Conservation (phyloP, 2,888 invertebrate species). For the Lissonota sp. region DNA sequence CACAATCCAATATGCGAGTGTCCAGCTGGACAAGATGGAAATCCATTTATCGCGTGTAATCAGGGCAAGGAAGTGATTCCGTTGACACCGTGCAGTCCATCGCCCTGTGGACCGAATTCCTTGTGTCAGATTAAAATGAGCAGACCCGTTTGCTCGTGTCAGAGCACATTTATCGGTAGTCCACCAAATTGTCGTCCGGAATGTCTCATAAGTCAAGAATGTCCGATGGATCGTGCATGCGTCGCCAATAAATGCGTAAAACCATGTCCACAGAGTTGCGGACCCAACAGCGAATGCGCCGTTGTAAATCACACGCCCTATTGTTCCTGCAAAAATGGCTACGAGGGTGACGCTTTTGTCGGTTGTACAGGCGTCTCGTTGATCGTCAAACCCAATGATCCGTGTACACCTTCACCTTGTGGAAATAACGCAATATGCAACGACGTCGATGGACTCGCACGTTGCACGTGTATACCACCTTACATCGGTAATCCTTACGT, state of each 20-base stretch:
- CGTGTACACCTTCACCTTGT: slow-evolving; percentile 92
- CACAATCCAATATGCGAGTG: slow-evolving; percentile 95
- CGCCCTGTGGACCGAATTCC: slow-evolving; percentile 91
- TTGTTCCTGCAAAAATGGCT: slow-evolving; percentile 91
- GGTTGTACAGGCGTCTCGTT: slow-evolving; percentile 88
- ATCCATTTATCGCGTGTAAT: slow-evolving; percentile 91
- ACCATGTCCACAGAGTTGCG: slow-evolving; percentile 92
- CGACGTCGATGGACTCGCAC: slow-evolving; percentile 88
- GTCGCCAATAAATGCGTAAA: slow-evolving; percentile 92
- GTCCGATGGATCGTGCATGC: slow-evolving; percentile 91
- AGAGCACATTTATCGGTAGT: slow-evolving; percentile 91
- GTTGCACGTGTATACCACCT: slow-evolving; percentile 94
- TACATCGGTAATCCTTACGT: slow-evolving; percentile 94
- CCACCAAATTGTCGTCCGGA: slow-evolving; percentile 93
- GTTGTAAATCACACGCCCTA: slow-evolving; percentile 92
- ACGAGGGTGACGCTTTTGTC: slow-evolving; percentile 93
- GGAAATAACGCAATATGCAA: slow-evolving; percentile 93
- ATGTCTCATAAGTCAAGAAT: slow-evolving; percentile 93
- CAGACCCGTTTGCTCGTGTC: slow-evolving; percentile 92
- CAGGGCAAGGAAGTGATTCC: slow-evolving; percentile 65
- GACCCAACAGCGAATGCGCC: slow-evolving; percentile 87
- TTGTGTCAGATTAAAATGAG: slow-evolving; percentile 92
- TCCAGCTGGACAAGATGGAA: slow-evolving; percentile 89
- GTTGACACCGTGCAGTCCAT: slow-evolving; percentile 82
- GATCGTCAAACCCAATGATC: slow-evolving; percentile 83